Percentiles rank a stretch among this genome's conserved stretches.
Evolutionary conservation across 2,113 vertebrate species (phyloP).

Genomic region (Gila orcuttii): DNA sequence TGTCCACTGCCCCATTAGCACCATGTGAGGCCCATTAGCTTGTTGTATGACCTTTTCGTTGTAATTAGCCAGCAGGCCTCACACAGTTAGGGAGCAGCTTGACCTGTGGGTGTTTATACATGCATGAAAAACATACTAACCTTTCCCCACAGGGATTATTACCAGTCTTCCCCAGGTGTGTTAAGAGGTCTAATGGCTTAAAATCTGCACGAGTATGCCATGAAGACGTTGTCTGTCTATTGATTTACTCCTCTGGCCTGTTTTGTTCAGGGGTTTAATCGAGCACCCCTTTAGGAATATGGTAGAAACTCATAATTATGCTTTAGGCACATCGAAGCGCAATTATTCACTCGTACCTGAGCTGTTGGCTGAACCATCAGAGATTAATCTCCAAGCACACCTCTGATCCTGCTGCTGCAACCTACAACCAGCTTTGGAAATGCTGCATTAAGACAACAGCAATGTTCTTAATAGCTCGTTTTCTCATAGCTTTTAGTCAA

Average conservation of each 20-base stretch:
- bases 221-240: not conserved
- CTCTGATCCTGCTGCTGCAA: not conserved
- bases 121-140: not conserved
- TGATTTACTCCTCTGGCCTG: slow-evolving; percentile 2
- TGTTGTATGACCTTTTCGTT: slow-evolving; percentile 47
- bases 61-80: slow-evolving; percentile 38
- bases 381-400: not conserved
- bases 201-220: not conserved
- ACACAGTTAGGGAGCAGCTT: slow-evolving; percentile 22
- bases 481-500: not conserved
- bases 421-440: not conserved
- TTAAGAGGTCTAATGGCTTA: slow-evolving; percentile 5
- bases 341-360: slow-evolving; percentile 15
- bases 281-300: not conserved
- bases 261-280: not conserved
- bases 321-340: not conserved
- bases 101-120: not conserved
- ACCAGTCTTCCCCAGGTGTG: not conserved
- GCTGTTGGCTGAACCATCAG: not conserved
- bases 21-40: slow-evolving; percentile 44
- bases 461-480: not conserved
- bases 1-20: slow-evolving; percentile 16
- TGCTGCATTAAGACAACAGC: not conserved
- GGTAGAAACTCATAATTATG: slow-evolving; percentile 23
- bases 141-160: not conserved